phyloP scores from a whole-genome alignment of 2,113 vertebrate species.

The Bubalus kerabau region DNA sequence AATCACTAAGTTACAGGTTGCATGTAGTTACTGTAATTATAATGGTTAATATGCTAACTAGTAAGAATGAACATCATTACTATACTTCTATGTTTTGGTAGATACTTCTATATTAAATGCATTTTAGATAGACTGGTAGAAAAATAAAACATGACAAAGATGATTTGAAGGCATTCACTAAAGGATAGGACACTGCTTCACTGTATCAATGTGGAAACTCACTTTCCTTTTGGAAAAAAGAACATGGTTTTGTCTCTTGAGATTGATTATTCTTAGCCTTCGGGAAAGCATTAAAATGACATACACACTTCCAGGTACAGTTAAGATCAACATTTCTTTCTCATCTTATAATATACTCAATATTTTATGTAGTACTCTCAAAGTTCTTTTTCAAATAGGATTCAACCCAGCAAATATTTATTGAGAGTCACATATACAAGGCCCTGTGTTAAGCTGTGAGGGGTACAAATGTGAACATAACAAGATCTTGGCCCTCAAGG shows the following conservation, averaged over 20 bases:
- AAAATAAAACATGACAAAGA: slow-evolving; percentile 18
- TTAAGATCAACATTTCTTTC: slow-evolving; percentile 58
- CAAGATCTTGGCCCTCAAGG: slow-evolving; percentile 18
- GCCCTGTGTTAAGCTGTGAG: background rate
- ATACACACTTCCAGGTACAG: slow-evolving; percentile 46
- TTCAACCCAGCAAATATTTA: slow-evolving; percentile 51
- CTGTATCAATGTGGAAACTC: slow-evolving; percentile 19
- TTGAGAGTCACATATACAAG: slow-evolving; percentile 15
- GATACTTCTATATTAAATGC: background rate
- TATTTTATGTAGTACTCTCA: slow-evolving; percentile 47
- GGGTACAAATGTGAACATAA: slow-evolving; percentile 31
- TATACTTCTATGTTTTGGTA: background rate
- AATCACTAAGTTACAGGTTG: background rate
- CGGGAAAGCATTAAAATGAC: slow-evolving; percentile 58
- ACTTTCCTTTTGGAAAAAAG: slow-evolving; percentile 24
- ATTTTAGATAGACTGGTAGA: background rate
- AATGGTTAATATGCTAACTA: background rate
- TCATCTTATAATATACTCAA: slow-evolving; percentile 32
- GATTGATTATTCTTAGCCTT: slow-evolving; percentile 32
- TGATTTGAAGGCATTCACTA: slow-evolving; percentile 14
- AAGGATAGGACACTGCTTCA: slow-evolving; percentile 21
- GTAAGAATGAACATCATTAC: background rate
- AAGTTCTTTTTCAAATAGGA: slow-evolving; percentile 50
- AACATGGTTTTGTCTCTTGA: slow-evolving; percentile 7
- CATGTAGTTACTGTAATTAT: background rate